Evolutionary conservation across 2,888 invertebrate genomes (phyloP).

Genomic region (Drosophila meridiana): DNA sequence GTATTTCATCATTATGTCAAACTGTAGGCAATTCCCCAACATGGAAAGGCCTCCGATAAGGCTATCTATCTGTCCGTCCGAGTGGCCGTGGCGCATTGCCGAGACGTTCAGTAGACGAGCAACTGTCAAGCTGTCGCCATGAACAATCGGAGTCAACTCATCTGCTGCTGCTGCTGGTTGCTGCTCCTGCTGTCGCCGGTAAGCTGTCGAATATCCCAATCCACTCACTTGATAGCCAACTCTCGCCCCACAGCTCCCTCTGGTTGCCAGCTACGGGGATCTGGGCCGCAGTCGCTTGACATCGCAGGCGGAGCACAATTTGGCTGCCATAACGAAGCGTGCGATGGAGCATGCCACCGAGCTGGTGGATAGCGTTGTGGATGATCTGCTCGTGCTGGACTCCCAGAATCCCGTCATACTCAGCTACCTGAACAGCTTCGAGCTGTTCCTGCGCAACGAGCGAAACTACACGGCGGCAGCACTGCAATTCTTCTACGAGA

Average conservation of each 20-base stretch:
- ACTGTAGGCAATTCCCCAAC: constrained; percentile 24
- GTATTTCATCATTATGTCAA: constrained; percentile 37
- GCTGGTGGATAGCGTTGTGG: constrained; percentile 60
- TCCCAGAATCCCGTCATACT: constrained; percentile 53
- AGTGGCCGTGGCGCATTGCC: constrained; percentile 2
- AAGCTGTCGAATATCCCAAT: constrained; percentile 15
- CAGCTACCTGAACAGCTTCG: constrained; percentile 51
- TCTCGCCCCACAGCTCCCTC: neutral
- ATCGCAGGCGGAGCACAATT: constrained; percentile 56
- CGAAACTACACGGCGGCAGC: constrained; percentile 45
- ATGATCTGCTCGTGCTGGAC: constrained; percentile 61
- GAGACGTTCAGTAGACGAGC: constrained; percentile 45
- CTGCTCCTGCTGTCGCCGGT: constrained; percentile 41
- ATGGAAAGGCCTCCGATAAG: constrained; percentile 51
- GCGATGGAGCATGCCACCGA: constrained; percentile 54
- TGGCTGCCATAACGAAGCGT: constrained; percentile 47
- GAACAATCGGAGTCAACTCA: constrained; percentile 16
- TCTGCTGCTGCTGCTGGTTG: neutral
- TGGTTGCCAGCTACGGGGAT: constrained; percentile 48
- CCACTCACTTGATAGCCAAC: neutral
- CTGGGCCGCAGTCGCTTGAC: constrained; percentile 46
- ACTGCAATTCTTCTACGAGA: constrained; percentile 50
- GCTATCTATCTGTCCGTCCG: constrained; percentile 29
- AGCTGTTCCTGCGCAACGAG: constrained; percentile 40
- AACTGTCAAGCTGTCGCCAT: constrained; percentile 43